Evolutionary conservation across 2,888 invertebrate species (phyloP).

Genomic region (Rhyacophila evoluta): DNA sequence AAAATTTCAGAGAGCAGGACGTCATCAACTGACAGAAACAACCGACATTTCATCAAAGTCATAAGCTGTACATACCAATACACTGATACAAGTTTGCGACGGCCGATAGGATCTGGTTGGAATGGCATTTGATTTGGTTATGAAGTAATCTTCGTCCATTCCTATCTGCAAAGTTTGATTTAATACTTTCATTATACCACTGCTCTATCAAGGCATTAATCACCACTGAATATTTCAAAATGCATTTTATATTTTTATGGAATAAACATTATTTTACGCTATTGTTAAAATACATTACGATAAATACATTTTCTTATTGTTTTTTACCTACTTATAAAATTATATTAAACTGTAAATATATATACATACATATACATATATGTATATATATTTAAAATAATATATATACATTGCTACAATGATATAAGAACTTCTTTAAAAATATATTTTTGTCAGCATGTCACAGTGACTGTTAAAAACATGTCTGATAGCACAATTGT

Average conservation of each 20-base stretch:
- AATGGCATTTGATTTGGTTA: constrained; percentile 42
- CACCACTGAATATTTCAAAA: constrained; percentile 20
- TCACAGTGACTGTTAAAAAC: constrained; percentile 32
- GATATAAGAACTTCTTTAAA: constrained; percentile 35
- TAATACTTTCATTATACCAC: constrained; percentile 16
- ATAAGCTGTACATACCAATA: constrained; percentile 28
- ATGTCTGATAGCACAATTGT: constrained; percentile 39
- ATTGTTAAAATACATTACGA: constrained; percentile 20
- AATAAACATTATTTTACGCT: constrained; percentile 19
- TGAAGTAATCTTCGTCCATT: constrained; percentile 35
- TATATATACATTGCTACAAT: too few relatives aligned
- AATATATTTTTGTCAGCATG: constrained; percentile 39
- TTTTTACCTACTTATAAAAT: constrained; percentile 31
- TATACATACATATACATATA: constrained; percentile 28
- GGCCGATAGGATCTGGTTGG: not conserved
- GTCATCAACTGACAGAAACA: constrained; percentile 14
- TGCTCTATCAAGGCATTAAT: constrained; percentile 11
- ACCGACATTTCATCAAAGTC: constrained; percentile 20
- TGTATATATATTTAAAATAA: too few relatives aligned
- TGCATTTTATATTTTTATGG: constrained; percentile 30
- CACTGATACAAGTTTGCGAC: constrained; percentile 15
- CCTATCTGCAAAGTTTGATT: constrained; percentile 11
- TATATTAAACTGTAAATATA: constrained; percentile 32
- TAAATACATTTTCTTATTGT: constrained; percentile 23
- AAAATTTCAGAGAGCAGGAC: constrained; percentile 32